Base-by-base conservation (phyloP, 2,888 invertebrate species). In the Ochropleura leucogaster region DNA sequence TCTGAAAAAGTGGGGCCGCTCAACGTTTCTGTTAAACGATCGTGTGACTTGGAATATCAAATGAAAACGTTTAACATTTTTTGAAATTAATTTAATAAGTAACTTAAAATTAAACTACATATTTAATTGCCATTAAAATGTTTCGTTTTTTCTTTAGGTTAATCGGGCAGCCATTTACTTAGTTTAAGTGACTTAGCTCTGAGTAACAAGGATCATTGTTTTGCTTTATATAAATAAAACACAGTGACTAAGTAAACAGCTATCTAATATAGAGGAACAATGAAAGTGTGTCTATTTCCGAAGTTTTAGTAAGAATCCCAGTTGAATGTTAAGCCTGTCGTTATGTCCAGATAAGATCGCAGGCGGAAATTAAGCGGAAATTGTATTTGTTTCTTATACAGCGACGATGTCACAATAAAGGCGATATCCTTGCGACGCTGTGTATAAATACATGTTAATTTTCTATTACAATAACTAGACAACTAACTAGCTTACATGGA, bases 381-480 rank as follows among this genome's bases (percentile, higher is more conserved):
- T 96, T 95, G 95, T 95, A 93, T 95, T 95, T 95, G 95, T 95
- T 95, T 95, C 95, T 94, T 94, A 94, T 91, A 93, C 89, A 93
- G 92, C 91, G 89, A 89, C 91, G 91, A 87, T 88, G 89, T 92
- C 91, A 92, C 91, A 95, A 93, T 93, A 93, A 92, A 92, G 89
- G 85, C 89, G 80, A 85, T 87, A 88, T 90, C 88, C 83, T 87
- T 84, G 85, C 63, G 66, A 72, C 85, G 76, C 83, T 85, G 74
- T 86, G 81, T 89, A 89, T 90, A 90, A 91, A 92, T 91, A 90
- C 89, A 90, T 87, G 85, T 85, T 89, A 91, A 92, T 92, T 90
- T 92, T 90, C 86, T 88, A 87, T 88, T 81, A 82, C 65, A 79
- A 78, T 79, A 30, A 30, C 30, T 77, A 83, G 64, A 30, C 30